These are phyloP conservation scores for Zeuzera pyrina DNA, from an alignment of 2,888 invertebrate genomes.

Conservation along the genomic window DNA sequence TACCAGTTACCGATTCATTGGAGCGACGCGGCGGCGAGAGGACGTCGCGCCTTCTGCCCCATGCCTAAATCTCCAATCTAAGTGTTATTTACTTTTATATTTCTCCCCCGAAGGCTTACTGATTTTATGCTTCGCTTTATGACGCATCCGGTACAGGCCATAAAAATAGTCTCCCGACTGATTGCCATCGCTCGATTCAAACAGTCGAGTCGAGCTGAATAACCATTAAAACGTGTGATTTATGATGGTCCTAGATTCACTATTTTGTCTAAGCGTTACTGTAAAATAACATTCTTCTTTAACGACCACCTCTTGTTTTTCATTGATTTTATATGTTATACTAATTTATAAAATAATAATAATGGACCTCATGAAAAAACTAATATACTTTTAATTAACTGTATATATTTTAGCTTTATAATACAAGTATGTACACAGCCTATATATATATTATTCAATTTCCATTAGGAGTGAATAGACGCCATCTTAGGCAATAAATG, in stretches of 20 bases:
- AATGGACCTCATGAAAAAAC: too few relatives aligned
- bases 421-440: too few relatives aligned
- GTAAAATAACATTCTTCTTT: too few relatives aligned
- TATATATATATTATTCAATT: too few relatives aligned
- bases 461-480: too few relatives aligned
- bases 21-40: slow-evolving; percentile 23
- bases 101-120: slow-evolving; percentile 54
- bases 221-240: slow-evolving; percentile 56
- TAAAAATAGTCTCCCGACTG: slow-evolving; percentile 63
- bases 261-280: too few relatives aligned
- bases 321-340: too few relatives aligned
- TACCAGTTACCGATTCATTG: slow-evolving; percentile 32
- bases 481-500: too few relatives aligned
- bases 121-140: slow-evolving; percentile 65
- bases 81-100: slow-evolving; percentile 67
- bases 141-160: slow-evolving; percentile 58
- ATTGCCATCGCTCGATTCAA: slow-evolving; percentile 55
- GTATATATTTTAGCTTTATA: too few relatives aligned
- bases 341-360: too few relatives aligned
- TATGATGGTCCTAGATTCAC: slow-evolving; percentile 21
- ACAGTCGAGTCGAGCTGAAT: slow-evolving; percentile 47
- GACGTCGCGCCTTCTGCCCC: neutral
- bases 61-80: slow-evolving; percentile 51
- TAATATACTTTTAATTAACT: too few relatives aligned
- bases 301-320: too few relatives aligned